Evolutionary conservation across 2,797 vertebrate genomes (phyloP), one percentile per base, ranked within the genome.

Genomic region (Falco novaeseelandiae): DNA sequence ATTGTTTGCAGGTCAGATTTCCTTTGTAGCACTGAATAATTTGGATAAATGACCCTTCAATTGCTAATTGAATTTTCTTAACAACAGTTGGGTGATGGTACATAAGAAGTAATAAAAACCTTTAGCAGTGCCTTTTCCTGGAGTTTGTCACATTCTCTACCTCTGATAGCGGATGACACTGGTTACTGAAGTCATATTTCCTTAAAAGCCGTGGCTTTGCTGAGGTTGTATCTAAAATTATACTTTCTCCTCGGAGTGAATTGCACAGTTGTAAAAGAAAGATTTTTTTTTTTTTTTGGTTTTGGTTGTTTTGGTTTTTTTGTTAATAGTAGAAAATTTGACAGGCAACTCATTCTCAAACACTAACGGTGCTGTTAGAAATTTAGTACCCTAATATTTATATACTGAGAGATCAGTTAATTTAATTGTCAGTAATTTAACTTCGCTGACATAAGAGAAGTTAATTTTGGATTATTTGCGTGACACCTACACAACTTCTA

Each of bases 61-160:
- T 26, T 83, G 63, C 71, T 98, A 98, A 98, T 97, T 96, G 46
- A 91, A 98, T 98, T 98, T 98, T 78, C 73, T 93, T 98, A 98
- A 98, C 95, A 91, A 95, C 82, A 90, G 97, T 97, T 97, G 89
- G 87, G 87, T 63, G 85, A 96, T 96, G 93, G 95, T 96, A 97
- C 97, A 97, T 97, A 96, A 97, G 97, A 97, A 98, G 94, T 92
- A 97, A 97, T 97, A 93, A 98, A 96, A 96, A 87, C 94, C 91
- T 94, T 86, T 76, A 92, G 91, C 93, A 95, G 93, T 20, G 44
- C 76, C 58, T 86, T 96, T 97, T 96, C 89, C 98, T 98, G 98
- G 86, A 97, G 49, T 73, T 74, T 98, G 94, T 98, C 98, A 98
- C 51, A 71, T 88, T 65, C 76, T 59, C 23, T 38, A 40, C 51